These are phyloP conservation scores for Achroia grisella DNA, from an alignment of 1,140 invertebrate species.

Conservation along the genomic window DNA sequence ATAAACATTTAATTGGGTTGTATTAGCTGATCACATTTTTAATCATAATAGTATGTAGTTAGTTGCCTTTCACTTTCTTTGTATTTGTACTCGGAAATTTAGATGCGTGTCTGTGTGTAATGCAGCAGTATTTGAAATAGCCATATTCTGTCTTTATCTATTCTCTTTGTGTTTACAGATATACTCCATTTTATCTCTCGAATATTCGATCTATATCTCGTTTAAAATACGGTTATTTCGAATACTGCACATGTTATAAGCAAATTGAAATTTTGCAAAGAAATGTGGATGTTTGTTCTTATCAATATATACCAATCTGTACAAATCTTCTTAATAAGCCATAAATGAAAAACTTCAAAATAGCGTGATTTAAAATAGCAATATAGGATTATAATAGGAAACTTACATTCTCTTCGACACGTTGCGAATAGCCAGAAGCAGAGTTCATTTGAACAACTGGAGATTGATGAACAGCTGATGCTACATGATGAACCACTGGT, in stretches of 20 bases:
- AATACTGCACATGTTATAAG: too few species aligned
- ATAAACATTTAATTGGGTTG: slow-evolving; percentile 61
- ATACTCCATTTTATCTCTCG: background rate
- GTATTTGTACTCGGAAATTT: slow-evolving; percentile 21
- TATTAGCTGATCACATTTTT: slow-evolving; percentile 57
- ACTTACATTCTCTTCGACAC: slow-evolving; percentile 52
- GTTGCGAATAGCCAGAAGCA: slow-evolving; percentile 22
- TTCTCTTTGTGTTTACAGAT: background rate
- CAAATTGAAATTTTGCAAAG: too few species aligned
- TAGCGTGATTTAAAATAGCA: too few species aligned
- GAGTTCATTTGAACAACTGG: slow-evolving; percentile 2
- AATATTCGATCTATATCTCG: too few species aligned
- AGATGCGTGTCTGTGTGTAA: background rate
- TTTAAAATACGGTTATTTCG: too few species aligned
- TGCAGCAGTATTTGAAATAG: background rate
- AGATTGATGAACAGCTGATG: background rate
- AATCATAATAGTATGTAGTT: slow-evolving; percentile 32
- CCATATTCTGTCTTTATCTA: too few species aligned
- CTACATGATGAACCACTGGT: background rate
- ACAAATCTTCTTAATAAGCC: too few species aligned
- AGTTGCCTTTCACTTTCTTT: slow-evolving; percentile 65
- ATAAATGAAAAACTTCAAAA: too few species aligned
- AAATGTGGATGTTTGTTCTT: background rate
- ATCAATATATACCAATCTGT: background rate
- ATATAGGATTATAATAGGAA: background rate